These are phyloP conservation scores for Tiliacea aurago DNA, from an alignment of 2,888 invertebrate species.

Conservation along the genomic window DNA sequence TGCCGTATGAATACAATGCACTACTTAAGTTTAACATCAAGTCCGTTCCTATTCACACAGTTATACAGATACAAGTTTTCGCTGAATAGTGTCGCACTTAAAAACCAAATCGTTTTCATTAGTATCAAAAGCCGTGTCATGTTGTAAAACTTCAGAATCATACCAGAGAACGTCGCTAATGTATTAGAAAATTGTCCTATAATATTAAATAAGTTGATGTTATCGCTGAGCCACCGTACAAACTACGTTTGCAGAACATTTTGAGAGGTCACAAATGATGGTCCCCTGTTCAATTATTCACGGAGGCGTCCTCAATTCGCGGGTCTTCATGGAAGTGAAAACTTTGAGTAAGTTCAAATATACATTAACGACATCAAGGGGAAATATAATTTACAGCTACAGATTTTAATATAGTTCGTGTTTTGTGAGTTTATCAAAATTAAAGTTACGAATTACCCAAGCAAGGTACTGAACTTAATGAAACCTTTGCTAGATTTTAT, in stretches of 20 bases:
- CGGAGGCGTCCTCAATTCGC: conserved; percentile 43
- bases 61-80: conserved; percentile 20
- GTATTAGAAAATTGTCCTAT: conserved; percentile 43
- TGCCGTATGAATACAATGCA: conserved; percentile 44
- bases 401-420: not conserved
- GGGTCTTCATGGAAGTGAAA: conserved; percentile 36
- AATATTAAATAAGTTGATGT: conserved; percentile 49
- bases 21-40: conserved; percentile 55
- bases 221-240: conserved; percentile 13
- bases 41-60: conserved; percentile 56
- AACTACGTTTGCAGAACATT: conserved; percentile 22
- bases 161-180: conserved; percentile 36
- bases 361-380: conserved; percentile 25
- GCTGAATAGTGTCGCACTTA: conserved; percentile 13
- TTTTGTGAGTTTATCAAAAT: conserved; percentile 12
- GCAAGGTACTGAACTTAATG: conserved; percentile 1
- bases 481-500: not conserved
- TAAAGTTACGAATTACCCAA: not conserved
- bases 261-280: conserved; percentile 50
- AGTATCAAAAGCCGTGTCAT: conserved; percentile 15
- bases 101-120: conserved; percentile 5
- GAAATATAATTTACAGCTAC: conserved; percentile 32
- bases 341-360: conserved; percentile 44
- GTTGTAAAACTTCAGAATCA: conserved; percentile 24
- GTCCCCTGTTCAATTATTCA: conserved; percentile 58